These are phyloP conservation scores for Pseudomyrmex dendroicus DNA, from an alignment of 1,140 invertebrate genomes.

Conservation along the genomic window DNA sequence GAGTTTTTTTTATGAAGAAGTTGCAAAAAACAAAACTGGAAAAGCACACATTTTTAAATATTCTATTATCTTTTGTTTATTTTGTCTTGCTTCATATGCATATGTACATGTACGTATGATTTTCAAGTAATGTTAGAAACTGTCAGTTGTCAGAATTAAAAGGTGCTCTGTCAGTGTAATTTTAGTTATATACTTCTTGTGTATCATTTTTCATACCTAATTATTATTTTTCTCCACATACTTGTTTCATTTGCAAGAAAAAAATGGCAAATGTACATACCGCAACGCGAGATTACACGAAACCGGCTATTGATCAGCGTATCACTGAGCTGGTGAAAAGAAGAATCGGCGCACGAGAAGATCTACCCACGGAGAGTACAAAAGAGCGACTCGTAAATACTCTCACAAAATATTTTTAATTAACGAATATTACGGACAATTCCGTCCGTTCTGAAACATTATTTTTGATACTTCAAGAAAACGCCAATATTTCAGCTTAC, in stretches of 20 bases:
- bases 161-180: not conserved
- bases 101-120: not conserved
- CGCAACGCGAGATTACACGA: slow-evolving; percentile 73
- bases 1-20: no score
- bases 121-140: no score
- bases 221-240: no score
- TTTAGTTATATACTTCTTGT: slow-evolving; percentile 1
- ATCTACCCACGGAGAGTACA: slow-evolving; percentile 66
- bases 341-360: slow-evolving; percentile 68
- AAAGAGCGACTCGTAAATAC: slow-evolving; percentile 74
- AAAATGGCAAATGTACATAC: slow-evolving; percentile 61
- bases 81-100: not conserved
- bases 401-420: slow-evolving; percentile 14
- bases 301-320: slow-evolving; percentile 75
- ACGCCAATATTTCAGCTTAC: no score
- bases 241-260: slow-evolving; percentile 32
- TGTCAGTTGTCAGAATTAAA: slow-evolving; percentile 21
- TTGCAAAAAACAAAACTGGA: no score
- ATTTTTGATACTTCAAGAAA: no score
- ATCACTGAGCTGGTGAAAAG: slow-evolving; percentile 75
- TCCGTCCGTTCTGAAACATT: no score
- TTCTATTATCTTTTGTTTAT: slow-evolving; percentile 33
- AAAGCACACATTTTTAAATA: not conserved
- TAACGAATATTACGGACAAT: no score
- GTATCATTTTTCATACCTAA: not conserved